These are phyloP conservation scores for Phyllostomus discolor DNA, from an alignment of 2,113 vertebrate genomes.

Conservation along the genomic window DNA sequence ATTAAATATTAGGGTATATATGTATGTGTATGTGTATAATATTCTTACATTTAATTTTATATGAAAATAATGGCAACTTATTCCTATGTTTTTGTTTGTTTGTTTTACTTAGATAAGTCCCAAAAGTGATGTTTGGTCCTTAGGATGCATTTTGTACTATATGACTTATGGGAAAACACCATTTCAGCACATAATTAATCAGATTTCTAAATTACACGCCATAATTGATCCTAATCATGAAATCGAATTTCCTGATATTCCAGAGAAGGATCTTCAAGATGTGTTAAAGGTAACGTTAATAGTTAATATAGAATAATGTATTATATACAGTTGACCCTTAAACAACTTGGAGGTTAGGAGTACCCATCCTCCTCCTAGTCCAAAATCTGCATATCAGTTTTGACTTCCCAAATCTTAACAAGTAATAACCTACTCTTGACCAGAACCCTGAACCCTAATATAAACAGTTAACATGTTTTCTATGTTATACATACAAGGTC, in stretches of 20 bases:
- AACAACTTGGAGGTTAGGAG: not conserved
- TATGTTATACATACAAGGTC: not conserved
- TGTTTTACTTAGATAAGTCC: constrained; percentile 88
- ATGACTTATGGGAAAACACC: constrained; percentile 98
- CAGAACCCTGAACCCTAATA: not conserved
- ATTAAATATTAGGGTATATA: not conserved
- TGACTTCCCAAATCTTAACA: not conserved
- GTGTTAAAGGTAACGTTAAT: constrained; percentile 89
- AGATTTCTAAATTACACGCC: constrained; percentile 93
- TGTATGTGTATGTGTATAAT: not conserved
- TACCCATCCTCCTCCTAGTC: not conserved
- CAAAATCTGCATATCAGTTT: not conserved
- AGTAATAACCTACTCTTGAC: not conserved
- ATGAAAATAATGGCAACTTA: constrained; percentile 19
- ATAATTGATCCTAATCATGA: constrained; percentile 91
- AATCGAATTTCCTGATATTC: constrained; percentile 92
- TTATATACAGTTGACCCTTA: not conserved
- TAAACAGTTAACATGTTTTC: not conserved
- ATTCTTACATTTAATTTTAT: not conserved
- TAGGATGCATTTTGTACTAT: constrained; percentile 96
- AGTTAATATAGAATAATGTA: not conserved
- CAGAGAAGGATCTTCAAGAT: constrained; percentile 94
- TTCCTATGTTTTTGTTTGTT: not conserved
- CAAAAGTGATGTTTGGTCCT: constrained; percentile 97
- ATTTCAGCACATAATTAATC: constrained; percentile 95